Conservation (phyloP, 1,140 invertebrate genomes). For the Caenorhabditis inopinata region DNA sequence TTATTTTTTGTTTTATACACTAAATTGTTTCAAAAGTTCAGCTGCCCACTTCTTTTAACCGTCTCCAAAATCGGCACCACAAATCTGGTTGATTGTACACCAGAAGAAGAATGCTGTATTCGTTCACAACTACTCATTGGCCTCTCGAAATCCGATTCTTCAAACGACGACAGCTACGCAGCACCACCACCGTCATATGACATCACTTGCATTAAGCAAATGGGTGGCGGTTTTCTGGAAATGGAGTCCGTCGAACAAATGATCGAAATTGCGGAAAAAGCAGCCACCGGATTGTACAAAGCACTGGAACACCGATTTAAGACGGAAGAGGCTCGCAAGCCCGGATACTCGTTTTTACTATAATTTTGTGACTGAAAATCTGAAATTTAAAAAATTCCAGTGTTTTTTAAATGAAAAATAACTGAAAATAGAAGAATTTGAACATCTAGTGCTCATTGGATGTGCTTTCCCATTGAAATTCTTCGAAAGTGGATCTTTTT, state of each 20-base stretch:
- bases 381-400: too few relatives aligned
- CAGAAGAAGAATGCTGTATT: not conserved
- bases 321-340: not conserved
- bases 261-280: not conserved
- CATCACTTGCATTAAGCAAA: not conserved
- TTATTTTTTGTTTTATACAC: too few relatives aligned
- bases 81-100: not conserved
- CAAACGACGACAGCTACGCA: too few relatives aligned
- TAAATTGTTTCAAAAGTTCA: not conserved
- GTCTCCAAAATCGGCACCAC: conserved; percentile 6
- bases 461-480: too few relatives aligned
- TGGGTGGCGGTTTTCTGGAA: not conserved
- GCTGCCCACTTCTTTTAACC: not conserved
- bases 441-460: too few relatives aligned
- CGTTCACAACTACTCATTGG: not conserved
- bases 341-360: not conserved
- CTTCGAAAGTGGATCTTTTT: too few relatives aligned
- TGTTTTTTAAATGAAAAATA: too few relatives aligned
- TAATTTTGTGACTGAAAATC: not conserved
- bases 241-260: not conserved
- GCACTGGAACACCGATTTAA: not conserved
- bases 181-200: not conserved
- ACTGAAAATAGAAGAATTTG: too few relatives aligned
- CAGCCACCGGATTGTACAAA: not conserved
- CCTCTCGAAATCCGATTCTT: not conserved